Evolutionary conservation across 2,888 invertebrate species (phyloP).

Genomic region (Eupithecia dodoneata): DNA sequence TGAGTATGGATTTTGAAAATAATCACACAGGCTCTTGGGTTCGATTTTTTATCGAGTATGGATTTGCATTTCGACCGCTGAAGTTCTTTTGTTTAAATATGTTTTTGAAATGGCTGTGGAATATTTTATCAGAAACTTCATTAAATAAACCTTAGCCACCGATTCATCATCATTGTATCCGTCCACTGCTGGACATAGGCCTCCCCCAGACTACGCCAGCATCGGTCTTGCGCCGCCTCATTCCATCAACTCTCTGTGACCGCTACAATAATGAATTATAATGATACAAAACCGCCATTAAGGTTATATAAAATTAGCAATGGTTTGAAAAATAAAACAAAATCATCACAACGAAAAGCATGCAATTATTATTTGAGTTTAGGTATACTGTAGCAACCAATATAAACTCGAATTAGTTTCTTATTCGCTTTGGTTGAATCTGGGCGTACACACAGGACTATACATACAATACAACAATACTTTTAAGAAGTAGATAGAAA

Average conservation of each 20-base stretch:
- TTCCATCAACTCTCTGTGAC: too few species aligned
- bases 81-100: background rate
- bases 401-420: background rate
- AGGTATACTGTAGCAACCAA: background rate
- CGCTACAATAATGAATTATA: too few species aligned
- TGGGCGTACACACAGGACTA: background rate
- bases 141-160: too few species aligned
- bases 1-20: background rate
- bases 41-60: conserved; percentile 1
- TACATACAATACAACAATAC: background rate
- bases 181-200: too few species aligned
- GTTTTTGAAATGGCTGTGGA: background rate
- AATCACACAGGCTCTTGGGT: background rate
- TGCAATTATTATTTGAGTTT: background rate
- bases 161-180: too few species aligned
- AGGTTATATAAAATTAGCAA: background rate
- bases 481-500: background rate
- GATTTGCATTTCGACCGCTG: background rate
- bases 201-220: too few species aligned
- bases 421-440: background rate
- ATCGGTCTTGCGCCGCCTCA: too few species aligned
- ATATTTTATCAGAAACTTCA: background rate
- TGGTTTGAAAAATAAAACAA: background rate
- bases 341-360: background rate
- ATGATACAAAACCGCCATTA: too few species aligned